These are phyloP conservation scores for Trichonephila inaurata DNA, from an alignment of 1,140 invertebrate species.

Conservation along the genomic window DNA sequence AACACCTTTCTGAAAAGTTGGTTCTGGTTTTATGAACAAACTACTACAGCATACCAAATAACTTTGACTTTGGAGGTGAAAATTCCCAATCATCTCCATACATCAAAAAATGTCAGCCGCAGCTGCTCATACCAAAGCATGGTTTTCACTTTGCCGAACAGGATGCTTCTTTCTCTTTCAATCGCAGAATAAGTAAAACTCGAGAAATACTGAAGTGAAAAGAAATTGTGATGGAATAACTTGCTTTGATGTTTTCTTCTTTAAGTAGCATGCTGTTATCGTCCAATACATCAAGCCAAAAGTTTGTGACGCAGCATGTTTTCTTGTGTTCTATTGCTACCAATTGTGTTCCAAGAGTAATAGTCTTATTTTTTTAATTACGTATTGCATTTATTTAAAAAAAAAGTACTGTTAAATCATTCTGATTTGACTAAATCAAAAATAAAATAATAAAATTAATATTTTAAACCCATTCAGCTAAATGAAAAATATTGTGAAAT, in stretches of 20 bases:
- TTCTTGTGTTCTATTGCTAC: too few species aligned
- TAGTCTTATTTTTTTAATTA: too few species aligned
- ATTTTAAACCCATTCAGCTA: too few species aligned
- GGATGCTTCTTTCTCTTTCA: not conserved
- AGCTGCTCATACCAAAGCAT: conserved; percentile 12
- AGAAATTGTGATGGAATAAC: not conserved
- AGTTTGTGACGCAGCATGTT: too few species aligned
- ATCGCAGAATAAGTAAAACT: not conserved
- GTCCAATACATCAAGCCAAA: too few species aligned
- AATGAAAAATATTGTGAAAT: too few species aligned
- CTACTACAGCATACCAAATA: not conserved
- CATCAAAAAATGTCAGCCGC: conserved; percentile 27
- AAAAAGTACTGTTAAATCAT: too few species aligned
- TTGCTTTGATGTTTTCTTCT: not conserved
- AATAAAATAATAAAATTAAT: too few species aligned
- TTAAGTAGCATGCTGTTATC: not conserved
- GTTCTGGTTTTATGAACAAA: not conserved
- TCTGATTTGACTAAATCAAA: too few species aligned
- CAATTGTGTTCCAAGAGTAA: too few species aligned
- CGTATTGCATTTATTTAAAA: too few species aligned
- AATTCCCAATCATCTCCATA: conserved; percentile 26
- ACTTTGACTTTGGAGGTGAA: conserved; percentile 31
- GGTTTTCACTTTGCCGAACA: not conserved
- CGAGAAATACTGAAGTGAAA: not conserved
- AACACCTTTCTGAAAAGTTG: not conserved